Base-by-base conservation (phyloP, 92 coral and sea anemone species). In the Zoanthus sociatus region DNA sequence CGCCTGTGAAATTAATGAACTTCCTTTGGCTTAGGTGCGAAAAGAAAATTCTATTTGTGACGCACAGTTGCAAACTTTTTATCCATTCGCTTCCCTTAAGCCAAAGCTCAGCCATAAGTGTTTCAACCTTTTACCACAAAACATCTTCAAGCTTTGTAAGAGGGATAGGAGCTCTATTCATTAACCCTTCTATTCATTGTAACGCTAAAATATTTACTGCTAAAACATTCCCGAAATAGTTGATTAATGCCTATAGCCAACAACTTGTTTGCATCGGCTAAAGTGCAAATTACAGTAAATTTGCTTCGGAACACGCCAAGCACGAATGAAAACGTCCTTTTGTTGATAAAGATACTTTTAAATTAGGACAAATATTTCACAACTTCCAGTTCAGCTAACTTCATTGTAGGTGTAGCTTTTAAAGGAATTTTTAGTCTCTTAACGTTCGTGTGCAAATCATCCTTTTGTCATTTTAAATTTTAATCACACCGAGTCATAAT, bases 1-100 rank as follows among this genome's bases (percentile, higher is more conserved):
- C 85, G 85, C 85, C 85, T 81, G 64, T 79, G 63, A 66, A 66
- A 47, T 21, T 81, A 81, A 81, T 81, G 75, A 81, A 60, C 85
- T 47, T 18, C 73, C 54, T 6, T 81, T 45, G 45, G 85, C 54
- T 6, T 81, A 66, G 45, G 85, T 81, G 85, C 76, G 74, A 81
- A 81, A 81, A 81, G 9, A 46, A 71, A 81, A 45, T 81, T 26
- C 8, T 76, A 79, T 60, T 69, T 32, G 42, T 60, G 73, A 50
- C 42, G 42, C 31, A 17, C 9, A 81, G 56, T 12, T 48, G 42
- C 14, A 7, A 30, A 31, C 13, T 58, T 26, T 77, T 3, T 9
- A 31, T 16, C 44, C 46, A 15, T 12, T 32, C 47, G 68, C 13
- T 51, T 33, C 20, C 26, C 20, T 26, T 13, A 7, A 44, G 45